phyloP scores from a whole-genome alignment of 2,113 vertebrate species.

The Corydoras maculifer region DNA sequence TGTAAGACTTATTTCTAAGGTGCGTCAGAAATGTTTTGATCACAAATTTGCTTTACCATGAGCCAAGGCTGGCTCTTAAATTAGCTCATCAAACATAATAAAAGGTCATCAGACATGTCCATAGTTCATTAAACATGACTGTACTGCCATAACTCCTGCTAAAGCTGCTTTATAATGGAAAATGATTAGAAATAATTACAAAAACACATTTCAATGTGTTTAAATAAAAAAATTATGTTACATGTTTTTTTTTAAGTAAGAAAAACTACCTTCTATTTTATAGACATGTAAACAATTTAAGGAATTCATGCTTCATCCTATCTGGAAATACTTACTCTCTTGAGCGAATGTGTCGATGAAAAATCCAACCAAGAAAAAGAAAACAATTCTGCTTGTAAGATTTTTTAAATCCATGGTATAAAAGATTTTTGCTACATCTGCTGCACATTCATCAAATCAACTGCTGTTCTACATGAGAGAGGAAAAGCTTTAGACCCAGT shows the following conservation, averaged over 20 bases:
- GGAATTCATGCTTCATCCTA: neutral
- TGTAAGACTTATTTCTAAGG: no score
- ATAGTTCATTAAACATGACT: no score
- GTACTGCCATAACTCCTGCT: no score
- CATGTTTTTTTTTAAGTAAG: neutral
- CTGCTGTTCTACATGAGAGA: slow-evolving; percentile 11
- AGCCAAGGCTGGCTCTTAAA: no score
- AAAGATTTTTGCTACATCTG: slow-evolving; percentile 10
- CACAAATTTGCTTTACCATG: no score
- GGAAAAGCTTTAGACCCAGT: slow-evolving; percentile 20
- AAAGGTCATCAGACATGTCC: no score
- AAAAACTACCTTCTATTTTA: neutral
- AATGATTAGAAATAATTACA: no score
- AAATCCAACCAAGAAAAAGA: slow-evolving; percentile 43
- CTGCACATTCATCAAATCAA: slow-evolving; percentile 14
- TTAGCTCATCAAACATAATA: no score
- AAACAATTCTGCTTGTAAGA: slow-evolving; percentile 3
- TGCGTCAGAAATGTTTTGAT: no score
- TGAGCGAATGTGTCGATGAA: slow-evolving; percentile 26
- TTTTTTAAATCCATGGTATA: slow-evolving; percentile 49
- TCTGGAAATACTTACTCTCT: slow-evolving; percentile 35
- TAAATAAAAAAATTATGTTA: no score
- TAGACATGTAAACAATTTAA: neutral
- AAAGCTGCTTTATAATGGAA: no score
- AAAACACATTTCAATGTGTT: no score